A percentile compares a stretch with the other conserved stretches of the same genome.
Evolutionary conservation across 1,140 invertebrate species (phyloP).

Genomic region (Drosophila tsacasi): DNA sequence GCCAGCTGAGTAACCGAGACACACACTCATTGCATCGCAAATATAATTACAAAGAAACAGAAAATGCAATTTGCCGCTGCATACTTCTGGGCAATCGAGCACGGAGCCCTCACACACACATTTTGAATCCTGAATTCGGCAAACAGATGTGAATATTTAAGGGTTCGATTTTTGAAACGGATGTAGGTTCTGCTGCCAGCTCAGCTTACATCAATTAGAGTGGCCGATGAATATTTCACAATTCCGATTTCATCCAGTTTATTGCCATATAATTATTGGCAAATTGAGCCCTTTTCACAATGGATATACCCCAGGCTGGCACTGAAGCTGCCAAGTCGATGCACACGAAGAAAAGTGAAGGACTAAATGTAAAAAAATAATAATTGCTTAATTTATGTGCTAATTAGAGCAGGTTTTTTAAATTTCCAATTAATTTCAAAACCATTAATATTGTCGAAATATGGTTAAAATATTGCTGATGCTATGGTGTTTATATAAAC

Average conservation of each 20-base stretch:
- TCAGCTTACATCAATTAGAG: conserved; percentile 67
- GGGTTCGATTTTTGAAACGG: neutral
- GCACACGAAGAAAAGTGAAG: neutral
- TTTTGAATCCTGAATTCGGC: conserved; percentile 23
- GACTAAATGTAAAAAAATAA: neutral
- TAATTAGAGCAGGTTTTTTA: too few species aligned
- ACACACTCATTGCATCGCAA: conserved; percentile 54
- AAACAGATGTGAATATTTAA: conserved; percentile 32
- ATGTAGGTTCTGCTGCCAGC: conserved; percentile 4
- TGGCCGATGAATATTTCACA: conserved; percentile 67
- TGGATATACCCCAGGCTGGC: conserved; percentile 24
- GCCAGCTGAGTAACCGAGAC: conserved; percentile 24
- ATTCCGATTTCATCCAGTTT: conserved; percentile 48
- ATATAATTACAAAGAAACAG: conserved; percentile 71
- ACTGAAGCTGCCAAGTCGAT: neutral
- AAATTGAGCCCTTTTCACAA: conserved; percentile 56
- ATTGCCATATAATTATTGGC: conserved; percentile 55
- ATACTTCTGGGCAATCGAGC: conserved; percentile 32
- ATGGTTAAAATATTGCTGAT: neutral
- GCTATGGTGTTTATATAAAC: neutral
- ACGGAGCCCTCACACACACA: neutral
- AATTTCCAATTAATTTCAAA: too few species aligned
- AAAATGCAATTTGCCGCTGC: conserved; percentile 48
- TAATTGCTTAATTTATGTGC: too few species aligned
- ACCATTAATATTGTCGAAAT: too few species aligned